Evolutionary conservation across 35 echinoderm and acorn worm species (phyloP), one percentile per base, ranked within the genome.

Genomic region (Heliocidaris tuberculata): DNA sequence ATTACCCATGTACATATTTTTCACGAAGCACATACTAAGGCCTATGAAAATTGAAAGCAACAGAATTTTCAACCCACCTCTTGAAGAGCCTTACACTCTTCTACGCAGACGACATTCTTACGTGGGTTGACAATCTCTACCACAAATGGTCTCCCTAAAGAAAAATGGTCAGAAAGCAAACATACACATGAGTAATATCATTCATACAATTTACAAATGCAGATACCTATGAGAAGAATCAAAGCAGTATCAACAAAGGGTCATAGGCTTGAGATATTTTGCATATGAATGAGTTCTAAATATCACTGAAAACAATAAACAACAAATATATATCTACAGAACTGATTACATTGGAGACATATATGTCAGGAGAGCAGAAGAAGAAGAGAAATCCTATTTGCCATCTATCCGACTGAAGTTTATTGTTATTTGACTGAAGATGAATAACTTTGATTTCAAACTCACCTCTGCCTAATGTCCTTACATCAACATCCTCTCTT

Each of bases 401-500:
- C 35, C 35, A 42, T 42, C 35, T 3, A 42, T 42, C 35, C 35
- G 0, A 42, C 35, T 1, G 35, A 42, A 42, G 35, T 42, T 42
- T 42, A 42, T 42, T 42, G 35, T 42, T 78, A 19, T 78, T 19
- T 78, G 27, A 78, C 27, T 78, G 7, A 78, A 78, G 17, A 24
- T n/a, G 7, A 42, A 42, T 42, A 42, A 42, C 35, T 42, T 85
- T 7, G 13, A 47, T 47, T 89, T 89, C 87, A 89, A 48, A 47
- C 87, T 93, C 95, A 97, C 98, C 98, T 95, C 60, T 96, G 21
- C 98, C 98, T 49, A 99, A 91, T 70, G 97, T 97, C 32, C 94
- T 96, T 5, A 99, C 98, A 94, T 99, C 98, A 31, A 99, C 97
- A 97, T 99, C 98, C 92, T 99, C 98, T 88, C 98, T 97, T 24